A percentile compares a stretch with the other conserved stretches of the same genome.
Evolutionary conservation across 2,113 vertebrate genomes (phyloP).

Genomic region (Strix aluco): DNA sequence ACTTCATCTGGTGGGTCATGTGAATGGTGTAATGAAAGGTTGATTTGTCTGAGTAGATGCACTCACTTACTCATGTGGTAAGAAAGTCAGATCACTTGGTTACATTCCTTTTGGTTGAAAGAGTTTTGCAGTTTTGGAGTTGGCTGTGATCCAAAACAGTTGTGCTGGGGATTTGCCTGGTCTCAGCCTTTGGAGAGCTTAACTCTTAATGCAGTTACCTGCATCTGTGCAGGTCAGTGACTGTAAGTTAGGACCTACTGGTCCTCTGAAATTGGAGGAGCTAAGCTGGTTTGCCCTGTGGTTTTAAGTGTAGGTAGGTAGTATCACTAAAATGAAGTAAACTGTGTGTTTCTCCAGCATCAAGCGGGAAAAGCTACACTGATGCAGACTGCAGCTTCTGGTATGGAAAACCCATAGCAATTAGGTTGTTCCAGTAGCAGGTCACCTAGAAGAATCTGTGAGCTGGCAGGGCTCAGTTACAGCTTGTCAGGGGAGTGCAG

Average conservation of each 20-base stretch:
- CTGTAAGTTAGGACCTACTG: fast-evolving
- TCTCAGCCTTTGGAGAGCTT: not conserved
- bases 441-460: not conserved
- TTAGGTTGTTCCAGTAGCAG: not conserved
- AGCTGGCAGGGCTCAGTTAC: not conserved
- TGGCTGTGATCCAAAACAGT: not conserved
- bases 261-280: not conserved
- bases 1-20: constrained; percentile 18
- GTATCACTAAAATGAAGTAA: not conserved
- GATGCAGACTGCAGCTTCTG: not conserved
- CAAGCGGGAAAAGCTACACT: not conserved
- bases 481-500: not conserved
- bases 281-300: not conserved
- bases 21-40: not conserved
- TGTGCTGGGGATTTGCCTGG: not conserved
- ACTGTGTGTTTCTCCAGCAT: not conserved
- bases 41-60: not conserved
- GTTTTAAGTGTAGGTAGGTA: not conserved
- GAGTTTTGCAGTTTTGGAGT: not conserved
- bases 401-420: not conserved
- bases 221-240: not conserved
- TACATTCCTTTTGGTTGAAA: not conserved
- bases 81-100: not conserved
- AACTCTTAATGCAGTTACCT: not conserved
- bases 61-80: not conserved